phyloP scores from a whole-genome alignment of 2,888 invertebrate genomes.

The Coecobrya sp. region DNA sequence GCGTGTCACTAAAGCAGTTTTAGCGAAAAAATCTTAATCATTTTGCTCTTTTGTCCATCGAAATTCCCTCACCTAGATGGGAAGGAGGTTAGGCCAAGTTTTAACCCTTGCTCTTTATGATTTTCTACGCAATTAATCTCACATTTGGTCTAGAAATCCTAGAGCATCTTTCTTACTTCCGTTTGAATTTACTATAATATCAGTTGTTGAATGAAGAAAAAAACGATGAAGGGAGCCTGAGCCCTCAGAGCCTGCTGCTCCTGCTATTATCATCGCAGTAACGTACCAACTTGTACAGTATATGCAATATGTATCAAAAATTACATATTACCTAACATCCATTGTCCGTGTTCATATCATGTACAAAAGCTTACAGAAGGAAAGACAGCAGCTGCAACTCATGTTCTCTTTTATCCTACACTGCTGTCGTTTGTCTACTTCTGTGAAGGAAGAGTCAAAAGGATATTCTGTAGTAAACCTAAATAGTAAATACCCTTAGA shows the following conservation, averaged over 20 bases:
- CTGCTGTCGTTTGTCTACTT: neutral
- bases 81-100: no score
- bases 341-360: neutral
- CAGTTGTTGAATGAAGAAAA: neutral
- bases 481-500: constrained; percentile 62
- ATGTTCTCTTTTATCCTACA: constrained; percentile 5
- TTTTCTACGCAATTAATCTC: no score
- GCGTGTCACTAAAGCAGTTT: no score
- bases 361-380: neutral
- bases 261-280: neutral
- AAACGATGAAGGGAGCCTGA: neutral
- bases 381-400: constrained; percentile 53
- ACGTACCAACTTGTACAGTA: neutral
- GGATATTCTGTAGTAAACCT: constrained; percentile 15
- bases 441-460: constrained; percentile 28
- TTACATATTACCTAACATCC: constrained; percentile 25
- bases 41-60: no score
- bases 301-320: neutral
- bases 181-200: neutral
- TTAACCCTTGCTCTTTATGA: no score
- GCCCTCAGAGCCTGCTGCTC: neutral
- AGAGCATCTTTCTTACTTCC: no score
- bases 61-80: no score
- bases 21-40: no score
- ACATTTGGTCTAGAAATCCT: no score